Conservation (phyloP, 30 jellyfish, hydroid and myxozoan species). For the Mastigias papua region DNA sequence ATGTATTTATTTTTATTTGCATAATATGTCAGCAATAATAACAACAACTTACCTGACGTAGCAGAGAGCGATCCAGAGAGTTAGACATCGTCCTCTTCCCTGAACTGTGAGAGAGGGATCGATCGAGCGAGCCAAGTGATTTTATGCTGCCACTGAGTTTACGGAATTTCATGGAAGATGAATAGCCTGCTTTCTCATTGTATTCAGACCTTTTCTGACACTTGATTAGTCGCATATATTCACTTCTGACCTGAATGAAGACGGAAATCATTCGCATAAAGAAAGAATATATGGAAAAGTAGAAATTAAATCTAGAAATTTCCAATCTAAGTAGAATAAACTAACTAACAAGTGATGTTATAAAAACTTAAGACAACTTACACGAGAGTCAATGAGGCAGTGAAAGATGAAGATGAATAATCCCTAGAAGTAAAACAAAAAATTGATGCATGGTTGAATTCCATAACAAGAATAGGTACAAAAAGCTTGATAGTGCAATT, state of each 20-base stretch:
- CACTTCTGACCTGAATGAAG: slow-evolving; percentile 77
- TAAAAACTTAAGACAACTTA: slow-evolving; percentile 31
- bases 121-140: slow-evolving; percentile 76
- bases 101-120: slow-evolving; percentile 52
- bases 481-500: too few relatives aligned
- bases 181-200: slow-evolving; percentile 91
- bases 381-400: slow-evolving; percentile 89
- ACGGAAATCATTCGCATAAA: too few relatives aligned
- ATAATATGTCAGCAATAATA: too few relatives aligned
- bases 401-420: slow-evolving; percentile 87
- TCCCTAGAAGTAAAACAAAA: slow-evolving; percentile 73
- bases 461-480: too few relatives aligned
- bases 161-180: slow-evolving; percentile 88
- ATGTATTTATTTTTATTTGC: too few relatives aligned
- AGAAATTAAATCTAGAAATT: too few relatives aligned
- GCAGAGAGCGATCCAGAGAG: slow-evolving; percentile 57
- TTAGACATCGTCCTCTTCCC: slow-evolving; percentile 63
- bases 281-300: too few relatives aligned
- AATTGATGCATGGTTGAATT: too few relatives aligned
- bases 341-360: too few relatives aligned
- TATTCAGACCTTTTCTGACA: slow-evolving; percentile 92
- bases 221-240: slow-evolving; percentile 78
- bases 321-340: too few relatives aligned
- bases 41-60: slow-evolving; percentile 63
- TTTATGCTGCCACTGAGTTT: slow-evolving; percentile 74